Evolutionary conservation across 1,140 invertebrate genomes (phyloP), one percentile per base, ranked within the genome.

Genomic region (Tetraneura akinire): DNA sequence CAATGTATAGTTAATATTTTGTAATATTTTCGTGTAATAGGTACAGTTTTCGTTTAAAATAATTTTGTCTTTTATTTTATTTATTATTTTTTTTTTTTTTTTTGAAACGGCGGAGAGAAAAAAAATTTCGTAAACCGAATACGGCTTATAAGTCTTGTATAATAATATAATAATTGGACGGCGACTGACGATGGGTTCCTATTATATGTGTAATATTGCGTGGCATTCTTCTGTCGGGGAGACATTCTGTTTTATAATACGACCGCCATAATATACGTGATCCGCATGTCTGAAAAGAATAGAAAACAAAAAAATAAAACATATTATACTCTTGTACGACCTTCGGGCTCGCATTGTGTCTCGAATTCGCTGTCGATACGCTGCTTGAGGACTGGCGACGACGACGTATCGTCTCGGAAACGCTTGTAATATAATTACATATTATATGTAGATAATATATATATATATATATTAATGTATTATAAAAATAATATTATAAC

Each of bases 241-340:
- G 73, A 74, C 70, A 55, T 74, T 74, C 32, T 74, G 71, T 76
- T 76, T 60, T 76, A 23, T 60, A 76, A 76, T 55, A 76, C 73
- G 55, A 76, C 53, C 53, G 55, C n/a, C 32, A n/a, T n/a, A n/a
- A n/a, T 32, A 37, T 76, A 76, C 73, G 73, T 76, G 73, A 57
- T 57, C 37, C 32, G 73, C 73, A 76, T 76, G 42, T 57, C n/a
- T 76, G 23, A 76, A 76, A 60, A 37, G n/a, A 76, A 57, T 26
- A 55, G 32, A 37, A 37, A 4, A 37, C n/a, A 26, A 76, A 60
- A 57, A 4, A 37, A 37, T 37, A 37, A 4, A 4, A 37, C 8
- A 37, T 37, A 37, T 37, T n/a, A 37, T 37, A 37, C n/a, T 37
- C 3, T 37, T 37, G 8, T 37, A 37, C 53, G 73, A 76, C 71